Evolutionary conservation across 2,797 vertebrate genomes (phyloP).

Genomic region (Chrosomus eos): DNA sequence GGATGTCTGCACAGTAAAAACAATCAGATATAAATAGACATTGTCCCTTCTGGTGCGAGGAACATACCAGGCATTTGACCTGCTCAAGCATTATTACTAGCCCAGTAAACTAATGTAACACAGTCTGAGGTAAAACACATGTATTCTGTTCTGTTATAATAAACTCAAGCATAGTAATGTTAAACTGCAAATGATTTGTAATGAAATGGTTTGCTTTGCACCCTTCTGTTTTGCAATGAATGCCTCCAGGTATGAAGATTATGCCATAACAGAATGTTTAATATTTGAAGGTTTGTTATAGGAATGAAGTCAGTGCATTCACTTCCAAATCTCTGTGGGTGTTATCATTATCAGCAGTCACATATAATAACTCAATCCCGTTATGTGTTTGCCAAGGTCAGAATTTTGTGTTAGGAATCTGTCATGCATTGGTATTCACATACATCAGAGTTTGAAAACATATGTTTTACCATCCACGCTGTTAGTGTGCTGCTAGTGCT

Average conservation of each 20-base stretch:
- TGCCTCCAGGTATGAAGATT: neutral
- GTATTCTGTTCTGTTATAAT: neutral
- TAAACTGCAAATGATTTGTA: neutral
- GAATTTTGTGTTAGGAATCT: neutral
- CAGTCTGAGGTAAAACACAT: neutral
- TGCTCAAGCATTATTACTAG: conserved; percentile 14
- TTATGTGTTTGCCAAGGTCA: conserved; percentile 20
- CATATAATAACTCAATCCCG: neutral
- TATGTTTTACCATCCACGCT: neutral
- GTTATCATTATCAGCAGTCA: conserved; percentile 4
- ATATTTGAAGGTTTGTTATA: conserved; percentile 21
- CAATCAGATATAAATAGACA: conserved; percentile 73
- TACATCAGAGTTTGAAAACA: neutral
- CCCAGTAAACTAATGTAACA: neutral
- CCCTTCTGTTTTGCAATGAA: neutral
- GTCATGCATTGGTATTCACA: neutral
- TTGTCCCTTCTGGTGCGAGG: conserved; percentile 43
- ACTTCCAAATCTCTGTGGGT: neutral
- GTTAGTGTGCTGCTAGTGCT: neutral
- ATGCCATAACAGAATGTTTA: conserved; percentile 3
- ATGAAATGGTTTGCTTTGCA: neutral
- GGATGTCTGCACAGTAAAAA: conserved; percentile 63
- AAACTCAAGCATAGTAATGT: neutral
- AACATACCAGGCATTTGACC: conserved; percentile 39
- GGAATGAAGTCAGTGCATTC: neutral